Percentiles rank a stretch among this genome's conserved stretches.
Conservation (phyloP, 2,888 invertebrate genomes). For the Tenthredo mesomela region DNA sequence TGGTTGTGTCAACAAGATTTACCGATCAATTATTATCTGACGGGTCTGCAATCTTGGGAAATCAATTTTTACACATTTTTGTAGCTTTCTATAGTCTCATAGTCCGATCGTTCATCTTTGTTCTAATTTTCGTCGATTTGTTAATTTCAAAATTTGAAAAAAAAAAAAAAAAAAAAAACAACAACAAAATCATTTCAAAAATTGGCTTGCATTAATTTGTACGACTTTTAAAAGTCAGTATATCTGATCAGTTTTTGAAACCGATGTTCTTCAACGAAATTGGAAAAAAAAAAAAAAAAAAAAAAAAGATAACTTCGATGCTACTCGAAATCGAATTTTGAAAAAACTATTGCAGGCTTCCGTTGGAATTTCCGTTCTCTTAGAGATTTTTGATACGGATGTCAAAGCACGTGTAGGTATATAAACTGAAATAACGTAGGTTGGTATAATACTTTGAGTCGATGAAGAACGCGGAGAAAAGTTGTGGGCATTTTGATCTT, state of each 20-base stretch:
- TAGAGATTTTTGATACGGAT: background rate
- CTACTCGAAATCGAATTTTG: background rate
- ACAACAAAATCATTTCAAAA: background rate
- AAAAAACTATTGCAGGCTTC: background rate
- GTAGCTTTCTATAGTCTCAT: background rate
- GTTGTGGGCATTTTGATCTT: constrained; percentile 5
- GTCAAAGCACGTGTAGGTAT: background rate
- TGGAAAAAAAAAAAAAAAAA: no score
- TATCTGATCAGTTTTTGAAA: no score
- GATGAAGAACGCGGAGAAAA: background rate
- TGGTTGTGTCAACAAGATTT: no score
- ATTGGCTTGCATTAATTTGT: background rate
- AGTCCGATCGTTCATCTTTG: background rate
- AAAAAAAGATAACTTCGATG: no score
- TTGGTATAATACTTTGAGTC: background rate
- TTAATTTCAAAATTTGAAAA: background rate
- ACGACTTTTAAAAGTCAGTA: background rate
- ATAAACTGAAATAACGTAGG: background rate
- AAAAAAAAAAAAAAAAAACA: background rate
- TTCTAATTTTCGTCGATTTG: background rate
- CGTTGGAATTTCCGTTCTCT: background rate
- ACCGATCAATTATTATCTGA: background rate
- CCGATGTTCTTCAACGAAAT: no score
- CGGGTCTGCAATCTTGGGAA: background rate
- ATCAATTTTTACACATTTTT: background rate